Base-by-base conservation (phyloP, 2,113 vertebrate species). In the Andinoacara biseriatus region DNA sequence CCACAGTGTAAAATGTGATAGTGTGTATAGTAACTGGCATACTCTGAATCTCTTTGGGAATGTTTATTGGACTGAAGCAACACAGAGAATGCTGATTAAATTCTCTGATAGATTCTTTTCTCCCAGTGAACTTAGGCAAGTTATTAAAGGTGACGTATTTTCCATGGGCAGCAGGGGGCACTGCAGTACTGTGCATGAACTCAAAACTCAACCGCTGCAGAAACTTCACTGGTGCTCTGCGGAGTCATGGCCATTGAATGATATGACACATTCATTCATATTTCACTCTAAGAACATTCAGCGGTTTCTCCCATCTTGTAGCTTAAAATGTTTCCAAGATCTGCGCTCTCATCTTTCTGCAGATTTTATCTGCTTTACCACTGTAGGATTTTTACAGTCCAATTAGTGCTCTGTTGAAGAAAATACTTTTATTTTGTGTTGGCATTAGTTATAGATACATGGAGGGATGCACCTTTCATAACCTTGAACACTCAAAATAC, bases 241-340 rank as follows among this genome's bases (percentile, higher is more conserved):
- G 89, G 86, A 92, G 90, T 93, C 87, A 89, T 84, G 89, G 80
- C 82, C 85, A 57, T 59, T 65, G 87, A 91, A 87, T 83, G 79
- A 83, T 87, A 58, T 58, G 67, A 84, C 86, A 89, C 38, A 63
- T 88, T 88, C 84, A 92, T 92, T 90, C 89, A 93, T 87, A 88
- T 91, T 94, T 92, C 63, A 84, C 80, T 74, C 61, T 40, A 33
- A 83, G 74, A 91, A 81, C 77, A 69, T 78, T 89, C 58, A 74
- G 61, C 74, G 74, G 84, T 92, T 83, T 52, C 38, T 74, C 22
- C 77, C 49, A 72, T 54, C 26, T 0, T 54, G 52, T 33, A 72
- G 61, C 76, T 81, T 14, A 69, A 86, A 85, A 80, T 62, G 38
- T 63, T 81, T 80, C 65, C 43, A 58, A 82, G 46, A 85, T 88